A percentile compares a stretch with the other conserved stretches of the same genome.
These are phyloP conservation scores for Lithophane socia DNA, from an alignment of 2,888 invertebrate species.

Conservation along the genomic window DNA sequence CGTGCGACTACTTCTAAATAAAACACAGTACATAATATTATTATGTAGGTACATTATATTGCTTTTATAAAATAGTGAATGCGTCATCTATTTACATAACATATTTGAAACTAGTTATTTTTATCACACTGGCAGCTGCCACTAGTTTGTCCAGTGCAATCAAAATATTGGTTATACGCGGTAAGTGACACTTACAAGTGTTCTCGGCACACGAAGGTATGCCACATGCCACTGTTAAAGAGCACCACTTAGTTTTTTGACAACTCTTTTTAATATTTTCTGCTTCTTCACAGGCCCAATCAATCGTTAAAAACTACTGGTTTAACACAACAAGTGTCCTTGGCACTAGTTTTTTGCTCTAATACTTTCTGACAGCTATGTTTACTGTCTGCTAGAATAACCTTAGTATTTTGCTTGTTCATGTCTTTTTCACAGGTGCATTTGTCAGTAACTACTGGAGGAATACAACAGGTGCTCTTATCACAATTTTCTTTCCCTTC, in stretches of 20 bases:
- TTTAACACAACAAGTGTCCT: background rate
- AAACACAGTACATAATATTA: constrained; percentile 1
- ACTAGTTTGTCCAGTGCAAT: constrained; percentile 18
- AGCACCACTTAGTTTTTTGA: background rate
- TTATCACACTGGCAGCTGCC: constrained; percentile 21
- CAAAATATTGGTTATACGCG: constrained; percentile 8
- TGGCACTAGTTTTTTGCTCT: background rate
- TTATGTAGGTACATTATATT: background rate
- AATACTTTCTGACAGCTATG: background rate
- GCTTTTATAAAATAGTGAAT: constrained; percentile 7
- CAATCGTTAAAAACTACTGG: background rate
- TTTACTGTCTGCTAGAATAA: background rate
- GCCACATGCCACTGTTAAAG: background rate
- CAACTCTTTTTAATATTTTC: background rate
- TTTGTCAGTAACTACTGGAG: too few species aligned
- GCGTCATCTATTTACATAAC: constrained; percentile 5
- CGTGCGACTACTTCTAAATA: too few species aligned
- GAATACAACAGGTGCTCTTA: too few species aligned
- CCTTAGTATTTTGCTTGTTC: background rate
- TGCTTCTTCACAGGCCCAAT: background rate
- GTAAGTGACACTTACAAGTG: constrained; percentile 19
- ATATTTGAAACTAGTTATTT: constrained; percentile 5
- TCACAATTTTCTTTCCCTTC: too few species aligned
- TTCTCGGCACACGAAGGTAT: background rate
- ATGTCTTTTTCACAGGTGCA: background rate